Base-by-base conservation (phyloP, 2,113 vertebrate genomes). In the Gambusia holbrooki region DNA sequence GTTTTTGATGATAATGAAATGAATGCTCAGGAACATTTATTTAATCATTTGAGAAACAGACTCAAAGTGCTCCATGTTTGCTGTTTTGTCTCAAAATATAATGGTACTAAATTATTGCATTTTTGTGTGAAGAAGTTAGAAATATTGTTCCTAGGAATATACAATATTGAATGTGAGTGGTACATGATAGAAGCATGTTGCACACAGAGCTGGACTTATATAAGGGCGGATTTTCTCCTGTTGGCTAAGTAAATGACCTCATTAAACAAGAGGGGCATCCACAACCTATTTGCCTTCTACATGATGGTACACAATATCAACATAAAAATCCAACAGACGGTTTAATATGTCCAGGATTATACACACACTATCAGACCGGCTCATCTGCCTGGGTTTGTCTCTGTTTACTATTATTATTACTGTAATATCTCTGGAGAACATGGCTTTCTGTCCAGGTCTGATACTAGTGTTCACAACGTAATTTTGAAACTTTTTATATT, bases 271-370 rank as follows among this genome's bases (percentile, higher is more conserved):
- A 48, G 17, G 71, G 77, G 82, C 76, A 84, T 83, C 81, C 84
- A 80, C 76, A 74, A 69, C 76, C 69, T 72, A 71, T 48, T 82
- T 81, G 62, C 69, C 83, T 77, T 48, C 17, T 2, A 19, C 45
- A 48, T 73, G 81, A 77, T 65, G 42, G 74, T 86, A 82, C 78
- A 88, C 77, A 87, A 81, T 73, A 87, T 87, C 71, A 84, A 89
- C 80, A 74, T 84, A 48, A 48, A 48, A 48, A 42, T 48, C 45
- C 14, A 48, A 6, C 45, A 19, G 45, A 5, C 4, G 0, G 45
- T 19, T 48, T 48, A 48, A 48, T 6, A 48, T 48, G 3, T 17
- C 45, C 45, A 48, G 45, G 45, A 19, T 48, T 80, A 72, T 86
- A 80, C 90, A 87, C 81, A 61, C 71, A 33, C n/a, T 78, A 17